A percentile compares a stretch with the other conserved stretches of the same genome.
Evolutionary conservation across 2,888 invertebrate genomes (phyloP).

Genomic region (Drosophila siamana): DNA sequence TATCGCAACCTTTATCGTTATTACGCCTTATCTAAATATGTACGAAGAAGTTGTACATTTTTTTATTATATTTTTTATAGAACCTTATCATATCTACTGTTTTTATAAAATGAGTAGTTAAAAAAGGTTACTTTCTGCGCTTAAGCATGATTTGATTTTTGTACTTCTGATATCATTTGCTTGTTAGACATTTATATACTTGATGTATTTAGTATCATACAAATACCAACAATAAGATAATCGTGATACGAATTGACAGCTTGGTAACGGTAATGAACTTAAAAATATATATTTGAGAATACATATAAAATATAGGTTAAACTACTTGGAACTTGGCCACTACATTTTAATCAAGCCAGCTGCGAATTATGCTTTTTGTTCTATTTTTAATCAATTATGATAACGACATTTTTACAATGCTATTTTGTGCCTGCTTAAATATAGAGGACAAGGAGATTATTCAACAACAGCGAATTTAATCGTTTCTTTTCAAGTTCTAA

Average conservation of each 20-base stretch:
- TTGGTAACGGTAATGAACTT: no score
- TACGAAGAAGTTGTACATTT: background rate
- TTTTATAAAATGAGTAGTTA: conserved; percentile 8
- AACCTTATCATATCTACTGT: conserved; percentile 28
- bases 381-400: background rate
- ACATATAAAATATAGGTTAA: background rate
- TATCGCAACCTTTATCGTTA: conserved; percentile 29
- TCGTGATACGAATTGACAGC: background rate
- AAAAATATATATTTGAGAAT: background rate
- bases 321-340: background rate
- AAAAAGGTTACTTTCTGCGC: background rate
- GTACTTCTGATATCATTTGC: conserved; percentile 11
- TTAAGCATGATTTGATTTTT: conserved; percentile 23
- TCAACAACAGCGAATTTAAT: background rate
- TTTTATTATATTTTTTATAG: background rate
- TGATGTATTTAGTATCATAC: background rate
- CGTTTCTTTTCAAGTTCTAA: background rate
- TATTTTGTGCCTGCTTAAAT: background rate
- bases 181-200: background rate
- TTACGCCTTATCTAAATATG: conserved; percentile 25
- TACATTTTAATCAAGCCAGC: conserved; percentile 2
- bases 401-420: conserved; percentile 3
- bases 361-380: conserved; percentile 6
- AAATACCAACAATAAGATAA: background rate
- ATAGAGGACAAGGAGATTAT: conserved; percentile 11